Percentiles rank a stretch among this genome's conserved stretches.
These are phyloP conservation scores for Dyspetes luteomarginatus DNA, from an alignment of 2,888 invertebrate species.

Conservation along the genomic window DNA sequence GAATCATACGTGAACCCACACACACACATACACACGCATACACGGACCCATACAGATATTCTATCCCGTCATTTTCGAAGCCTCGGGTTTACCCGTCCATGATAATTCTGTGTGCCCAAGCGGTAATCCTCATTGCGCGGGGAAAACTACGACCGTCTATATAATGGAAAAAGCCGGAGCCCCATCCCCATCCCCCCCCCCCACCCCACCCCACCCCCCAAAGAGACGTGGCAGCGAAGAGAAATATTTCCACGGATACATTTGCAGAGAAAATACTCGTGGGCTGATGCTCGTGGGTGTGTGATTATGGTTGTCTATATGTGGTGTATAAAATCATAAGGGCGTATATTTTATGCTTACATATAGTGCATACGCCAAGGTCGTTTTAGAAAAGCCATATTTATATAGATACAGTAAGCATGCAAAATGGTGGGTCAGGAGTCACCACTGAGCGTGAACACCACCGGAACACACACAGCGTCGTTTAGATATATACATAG, in stretches of 20 bases:
- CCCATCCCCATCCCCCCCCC: no score
- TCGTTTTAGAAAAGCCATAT: no score
- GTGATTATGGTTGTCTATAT: conserved; percentile 11
- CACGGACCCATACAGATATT: not conserved
- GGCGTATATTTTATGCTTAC: no score
- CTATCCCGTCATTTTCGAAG: conserved; percentile 14
- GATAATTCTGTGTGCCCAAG: conserved; percentile 57
- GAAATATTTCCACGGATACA: conserved; percentile 54
- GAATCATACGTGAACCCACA: not conserved
- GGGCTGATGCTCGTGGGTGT: not conserved
- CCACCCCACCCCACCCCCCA: no score
- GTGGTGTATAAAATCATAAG: no score
- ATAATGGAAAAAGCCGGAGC: not conserved
- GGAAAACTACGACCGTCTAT: conserved; percentile 21
- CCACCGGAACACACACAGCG: not conserved
- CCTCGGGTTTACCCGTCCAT: conserved; percentile 37
- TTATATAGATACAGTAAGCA: no score
- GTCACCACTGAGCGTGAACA: conserved; percentile 47
- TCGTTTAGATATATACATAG: no score
- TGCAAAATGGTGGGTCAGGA: conserved; percentile 44
- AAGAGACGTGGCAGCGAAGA: conserved; percentile 7
- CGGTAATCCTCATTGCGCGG: conserved; percentile 54
- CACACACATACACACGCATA: not conserved
- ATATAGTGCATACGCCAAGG: not conserved
- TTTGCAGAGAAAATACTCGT: conserved; percentile 41